Base-by-base conservation (phyloP, 2,888 invertebrate species). In the Salticus scenicus region DNA sequence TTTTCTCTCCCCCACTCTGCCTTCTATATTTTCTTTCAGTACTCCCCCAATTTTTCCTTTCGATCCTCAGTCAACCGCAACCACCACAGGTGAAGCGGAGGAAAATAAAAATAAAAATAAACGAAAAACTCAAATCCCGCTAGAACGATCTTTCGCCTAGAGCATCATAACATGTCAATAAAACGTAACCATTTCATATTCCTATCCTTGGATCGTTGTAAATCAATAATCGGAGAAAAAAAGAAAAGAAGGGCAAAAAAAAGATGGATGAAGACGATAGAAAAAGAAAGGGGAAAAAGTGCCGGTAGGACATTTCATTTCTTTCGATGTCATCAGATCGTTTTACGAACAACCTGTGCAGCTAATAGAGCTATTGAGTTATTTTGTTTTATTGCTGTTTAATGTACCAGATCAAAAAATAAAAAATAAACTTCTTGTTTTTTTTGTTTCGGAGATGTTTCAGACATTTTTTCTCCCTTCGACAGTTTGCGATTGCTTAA, bases 41-140 rank as follows among this genome's bases (percentile, higher is more conserved):
- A 63, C 82, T 82, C 82, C 75, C 42, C 70, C 82, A 63, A 75
- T 66, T 71, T 76, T 63, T 69, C 24, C 10, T 30, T 31, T 64
- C 41, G 69, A 37, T 57, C 70, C 47, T 69, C 79, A 74, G 63
- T 85, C 70, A 84, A 73, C 67, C 83, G 73, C 47, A 31, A 33
- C 83, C 51, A 33, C 41, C 24, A 73, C 77, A 84, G 77, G 83
- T 84, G 83, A 77, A 77, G 77, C 77, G 73, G 28, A 27, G 72
- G 73, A 47, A 71, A 67, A 76, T 74, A 30, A 28, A 27, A 51
- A 80, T 41, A 79, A 66, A 42, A 80, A 74, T 17, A 37, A 33
- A 73, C 28, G 4, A 8, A 47, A 47, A 57, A 57, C 57, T 57
- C 20, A 57, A 75, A 5, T 30, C 33, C 78, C 57, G 20, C 66